A percentile compares a stretch with the other conserved stretches of the same genome.
Evolutionary conservation across 2,113 vertebrate genomes (phyloP).

Genomic region (Eulacestoma nigropectus): DNA sequence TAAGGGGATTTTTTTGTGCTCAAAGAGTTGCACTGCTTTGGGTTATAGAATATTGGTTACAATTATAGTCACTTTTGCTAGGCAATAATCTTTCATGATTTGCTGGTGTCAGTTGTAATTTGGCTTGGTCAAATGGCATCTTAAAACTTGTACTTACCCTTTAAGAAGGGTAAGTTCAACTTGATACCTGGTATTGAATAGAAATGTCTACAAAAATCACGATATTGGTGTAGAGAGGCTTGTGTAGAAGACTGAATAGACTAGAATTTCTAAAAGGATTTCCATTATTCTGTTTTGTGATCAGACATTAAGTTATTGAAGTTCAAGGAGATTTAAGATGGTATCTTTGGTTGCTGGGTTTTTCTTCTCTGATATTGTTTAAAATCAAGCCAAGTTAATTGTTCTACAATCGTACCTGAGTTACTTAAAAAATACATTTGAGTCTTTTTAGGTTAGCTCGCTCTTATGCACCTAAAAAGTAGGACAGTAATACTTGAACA

Average conservation of each 20-base stretch:
- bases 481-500: background rate
- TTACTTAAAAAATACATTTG: background rate
- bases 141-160: background rate
- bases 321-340: background rate
- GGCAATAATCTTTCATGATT: background rate
- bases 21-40: background rate
- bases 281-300: background rate
- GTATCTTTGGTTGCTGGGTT: background rate
- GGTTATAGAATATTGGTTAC: background rate
- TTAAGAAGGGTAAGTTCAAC: background rate
- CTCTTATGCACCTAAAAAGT: background rate
- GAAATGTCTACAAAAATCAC: background rate
- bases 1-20: background rate
- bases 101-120: background rate
- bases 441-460: background rate
- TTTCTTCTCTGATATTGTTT: background rate
- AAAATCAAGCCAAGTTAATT: background rate
- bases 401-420: background rate
- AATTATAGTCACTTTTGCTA: background rate
- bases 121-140: background rate
- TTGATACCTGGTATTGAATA: background rate
- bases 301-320: background rate
- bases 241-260: background rate
- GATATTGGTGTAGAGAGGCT: background rate
- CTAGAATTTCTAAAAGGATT: background rate